Base-by-base conservation (phyloP, 1,140 invertebrate species). In the Palaemon carinicauda region DNA sequence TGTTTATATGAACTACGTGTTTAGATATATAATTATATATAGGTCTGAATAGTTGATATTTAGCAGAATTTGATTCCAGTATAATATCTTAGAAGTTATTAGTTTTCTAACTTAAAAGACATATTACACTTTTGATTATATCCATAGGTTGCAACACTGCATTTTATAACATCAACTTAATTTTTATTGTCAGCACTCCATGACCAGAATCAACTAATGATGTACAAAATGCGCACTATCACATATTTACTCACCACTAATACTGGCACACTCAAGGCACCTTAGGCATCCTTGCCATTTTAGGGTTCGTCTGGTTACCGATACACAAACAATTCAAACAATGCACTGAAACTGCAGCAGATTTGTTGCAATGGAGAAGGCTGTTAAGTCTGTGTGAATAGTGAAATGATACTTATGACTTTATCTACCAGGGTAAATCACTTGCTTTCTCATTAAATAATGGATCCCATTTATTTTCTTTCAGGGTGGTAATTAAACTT, bases 241-340 rank as follows among this genome's bases (percentile, higher is more conserved):
- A 86, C 84, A 86, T 80, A 52, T 52, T 51, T 80, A 80, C 84
- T 86, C 78, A 80, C 84, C 84, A 86, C 84, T 86, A 86, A 86
- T 86, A 86, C 84, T 86, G 84, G 84, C 84, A 86, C 84, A 86
- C 84, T 80, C 74, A 86, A 86, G 84, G 84, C 84, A 86, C 84
- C 84, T 80, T 86, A 86, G 84, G 80, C 84, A 86, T 86, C 69
- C 84, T 86, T 86, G 77, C 51, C 78, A 74, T 79, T 51, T 60
- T 54, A 52, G 84, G 83, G 71, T 80, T 53, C 73, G 84, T 54
- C 33, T 41, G 84, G 84, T 78, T 74, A 51, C 21, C 24, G 29
- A 52, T 71, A 83, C 74, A 83, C 54, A 56, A 54, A 33, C 53
- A 60, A 77, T 73, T 83, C 56, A 41, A 41, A 41, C 41, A 41